Conservation (phyloP, 2,797 vertebrate species). For the Lepilemur septentrionalis region DNA sequence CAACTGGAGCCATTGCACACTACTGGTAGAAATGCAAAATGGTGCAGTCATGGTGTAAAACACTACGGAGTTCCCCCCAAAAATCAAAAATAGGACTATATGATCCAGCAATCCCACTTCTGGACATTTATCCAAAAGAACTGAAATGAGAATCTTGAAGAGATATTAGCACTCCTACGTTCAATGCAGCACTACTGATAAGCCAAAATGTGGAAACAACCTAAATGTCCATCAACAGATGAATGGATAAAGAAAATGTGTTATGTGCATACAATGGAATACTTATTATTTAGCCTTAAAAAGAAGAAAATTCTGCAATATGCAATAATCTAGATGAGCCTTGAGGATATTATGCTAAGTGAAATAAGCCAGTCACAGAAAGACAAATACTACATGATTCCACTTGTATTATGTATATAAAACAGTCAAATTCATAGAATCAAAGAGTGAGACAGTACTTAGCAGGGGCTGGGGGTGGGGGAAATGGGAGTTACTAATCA, state of each 20-base stretch:
- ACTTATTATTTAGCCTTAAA: neutral
- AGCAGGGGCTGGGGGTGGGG: neutral
- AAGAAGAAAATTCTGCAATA: neutral
- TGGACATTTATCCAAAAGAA: neutral
- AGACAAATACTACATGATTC: neutral
- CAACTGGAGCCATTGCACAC: neutral
- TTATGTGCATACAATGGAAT: neutral
- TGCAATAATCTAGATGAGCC: neutral
- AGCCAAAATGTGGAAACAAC: neutral
- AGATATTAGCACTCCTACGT: neutral
- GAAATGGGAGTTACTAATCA: neutral
- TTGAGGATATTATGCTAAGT: neutral
- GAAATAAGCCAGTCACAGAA: neutral
- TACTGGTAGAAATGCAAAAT: neutral
- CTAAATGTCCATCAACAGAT: neutral
- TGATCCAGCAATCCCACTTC: neutral
- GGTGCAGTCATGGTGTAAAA: neutral
- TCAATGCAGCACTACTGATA: neutral
- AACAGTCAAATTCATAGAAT: too few relatives aligned
- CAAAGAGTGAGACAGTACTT: neutral
- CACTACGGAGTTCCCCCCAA: neutral
- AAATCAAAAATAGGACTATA: neutral
- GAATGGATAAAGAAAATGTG: neutral
- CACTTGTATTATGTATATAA: neutral
- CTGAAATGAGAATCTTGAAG: neutral